phyloP scores from a whole-genome alignment of 2,888 invertebrate genomes.

The Netelia fuscicornis region DNA sequence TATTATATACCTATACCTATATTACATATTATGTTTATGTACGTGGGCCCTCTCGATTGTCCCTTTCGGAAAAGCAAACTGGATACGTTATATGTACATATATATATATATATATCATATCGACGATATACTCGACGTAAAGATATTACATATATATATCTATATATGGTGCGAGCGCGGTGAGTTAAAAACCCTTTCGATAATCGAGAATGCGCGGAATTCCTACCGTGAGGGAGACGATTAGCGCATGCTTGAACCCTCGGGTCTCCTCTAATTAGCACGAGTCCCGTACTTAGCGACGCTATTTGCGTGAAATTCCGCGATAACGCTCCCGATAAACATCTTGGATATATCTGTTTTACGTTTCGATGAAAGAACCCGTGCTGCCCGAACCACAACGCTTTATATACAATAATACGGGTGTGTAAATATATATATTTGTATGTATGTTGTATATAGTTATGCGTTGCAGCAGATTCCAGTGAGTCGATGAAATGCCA shows the following conservation, averaged over 20 bases:
- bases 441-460: background rate
- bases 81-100: background rate
- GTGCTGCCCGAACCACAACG: conserved; percentile 13
- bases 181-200: conserved; percentile 33
- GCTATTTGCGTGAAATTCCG: conserved; percentile 68
- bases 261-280: conserved; percentile 63
- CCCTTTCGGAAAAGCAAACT: conserved; percentile 4
- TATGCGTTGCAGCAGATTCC: background rate
- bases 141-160: background rate
- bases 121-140: background rate
- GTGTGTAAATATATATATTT: background rate
- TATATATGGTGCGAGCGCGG: conserved; percentile 6
- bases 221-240: conserved; percentile 43
- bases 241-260: conserved; percentile 59
- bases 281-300: conserved; percentile 61
- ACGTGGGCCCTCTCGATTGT: background rate
- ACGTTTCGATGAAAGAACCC: conserved; percentile 55
- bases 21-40: conserved; percentile 1
- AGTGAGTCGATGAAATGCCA: conserved; percentile 22
- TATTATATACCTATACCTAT: background rate
- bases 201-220: conserved; percentile 63
- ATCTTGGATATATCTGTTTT: conserved; percentile 64
- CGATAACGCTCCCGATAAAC: conserved; percentile 66
- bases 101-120: background rate
- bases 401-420: background rate